These are phyloP conservation scores for Melopsittacus undulatus DNA, from an alignment of 2,797 vertebrate species.

Conservation along the genomic window DNA sequence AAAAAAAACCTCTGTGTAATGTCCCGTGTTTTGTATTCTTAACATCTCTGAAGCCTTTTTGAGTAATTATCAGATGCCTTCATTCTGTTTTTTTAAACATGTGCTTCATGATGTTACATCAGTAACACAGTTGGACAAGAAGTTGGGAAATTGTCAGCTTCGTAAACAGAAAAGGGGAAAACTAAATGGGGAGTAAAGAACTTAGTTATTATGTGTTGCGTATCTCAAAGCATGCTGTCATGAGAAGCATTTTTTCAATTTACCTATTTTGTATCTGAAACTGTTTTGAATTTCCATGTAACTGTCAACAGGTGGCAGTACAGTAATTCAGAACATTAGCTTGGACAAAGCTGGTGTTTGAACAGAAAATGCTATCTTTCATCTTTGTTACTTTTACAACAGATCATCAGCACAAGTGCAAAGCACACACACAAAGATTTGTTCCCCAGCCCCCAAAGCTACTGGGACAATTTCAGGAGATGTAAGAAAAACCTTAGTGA, in stretches of 20 bases:
- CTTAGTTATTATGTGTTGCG: not conserved
- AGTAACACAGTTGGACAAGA: not conserved
- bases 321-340: not conserved
- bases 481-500: not conserved
- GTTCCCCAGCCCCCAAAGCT: not conserved
- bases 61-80: not conserved
- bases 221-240: not conserved
- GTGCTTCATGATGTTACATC: not conserved
- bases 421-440: not conserved
- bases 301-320: slow-evolving; percentile 23
- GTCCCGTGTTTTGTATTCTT: not conserved
- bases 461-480: not conserved
- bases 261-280: not conserved
- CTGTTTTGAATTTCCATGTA: not conserved
- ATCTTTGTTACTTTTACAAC: not conserved
- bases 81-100: not conserved
- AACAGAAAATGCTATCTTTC: not conserved
- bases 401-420: not conserved
- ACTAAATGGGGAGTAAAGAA: not conserved
- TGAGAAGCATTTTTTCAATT: not conserved
- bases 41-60: not conserved
- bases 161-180: not conserved
- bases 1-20: not conserved
- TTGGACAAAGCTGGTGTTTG: not conserved
- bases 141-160: not conserved